Evolutionary conservation across 2,888 invertebrate species (phyloP).

Genomic region (Xylocampa areola): DNA sequence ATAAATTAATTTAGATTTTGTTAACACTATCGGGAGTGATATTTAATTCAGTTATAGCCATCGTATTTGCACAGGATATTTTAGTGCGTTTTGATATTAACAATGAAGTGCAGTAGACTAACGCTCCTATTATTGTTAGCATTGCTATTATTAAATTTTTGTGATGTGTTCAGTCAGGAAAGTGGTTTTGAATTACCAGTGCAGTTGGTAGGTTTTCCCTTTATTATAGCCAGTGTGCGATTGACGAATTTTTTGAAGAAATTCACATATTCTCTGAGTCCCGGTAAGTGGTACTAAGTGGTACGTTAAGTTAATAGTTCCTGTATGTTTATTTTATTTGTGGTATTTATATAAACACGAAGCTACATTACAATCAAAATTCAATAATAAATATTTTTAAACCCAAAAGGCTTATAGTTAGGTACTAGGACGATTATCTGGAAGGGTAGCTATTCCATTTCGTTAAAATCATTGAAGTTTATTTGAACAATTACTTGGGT

Average conservation of each 20-base stretch:
- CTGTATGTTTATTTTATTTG: not conserved
- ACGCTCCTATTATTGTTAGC: constrained; percentile 21
- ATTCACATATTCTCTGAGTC: constrained; percentile 94
- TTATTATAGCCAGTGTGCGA: constrained; percentile 94
- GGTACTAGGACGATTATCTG: no score
- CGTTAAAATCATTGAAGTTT: constrained; percentile 18
- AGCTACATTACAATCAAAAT: no score
- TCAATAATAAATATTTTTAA: no score
- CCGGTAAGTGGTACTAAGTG: constrained; percentile 90
- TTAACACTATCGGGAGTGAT: no score
- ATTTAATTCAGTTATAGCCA: not conserved
- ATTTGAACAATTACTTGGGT: constrained; percentile 4
- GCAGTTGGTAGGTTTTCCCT: constrained; percentile 95
- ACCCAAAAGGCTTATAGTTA: no score
- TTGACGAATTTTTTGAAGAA: constrained; percentile 95
- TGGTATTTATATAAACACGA: no score
- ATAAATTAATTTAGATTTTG: no score
- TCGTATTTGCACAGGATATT: not conserved
- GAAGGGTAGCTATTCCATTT: no score
- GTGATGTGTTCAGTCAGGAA: constrained; percentile 41
- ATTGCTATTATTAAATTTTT: constrained; percentile 35
- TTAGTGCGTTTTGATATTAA: constrained; percentile 16
- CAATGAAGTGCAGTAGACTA: constrained; percentile 47
- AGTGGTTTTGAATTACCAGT: constrained; percentile 91
- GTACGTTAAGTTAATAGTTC: not conserved